Percentiles rank a stretch among this genome's conserved stretches.
Conservation (phyloP, 2,113 vertebrate species). For the Charadrius vociferus region DNA sequence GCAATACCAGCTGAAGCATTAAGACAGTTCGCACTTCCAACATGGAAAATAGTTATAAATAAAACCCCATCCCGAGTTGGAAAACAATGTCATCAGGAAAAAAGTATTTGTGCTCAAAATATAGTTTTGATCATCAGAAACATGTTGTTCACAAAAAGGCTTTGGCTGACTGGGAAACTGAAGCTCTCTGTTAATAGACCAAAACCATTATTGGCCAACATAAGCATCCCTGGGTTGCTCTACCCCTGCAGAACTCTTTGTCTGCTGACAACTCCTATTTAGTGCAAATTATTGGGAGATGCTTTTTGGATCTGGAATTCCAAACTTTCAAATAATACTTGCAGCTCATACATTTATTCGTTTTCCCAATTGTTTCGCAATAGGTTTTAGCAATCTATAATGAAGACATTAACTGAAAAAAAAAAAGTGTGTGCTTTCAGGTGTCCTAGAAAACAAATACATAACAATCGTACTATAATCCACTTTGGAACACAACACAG, state of each 20-base stretch:
- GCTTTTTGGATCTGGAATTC: neutral
- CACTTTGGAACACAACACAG: neutral
- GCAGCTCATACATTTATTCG: neutral
- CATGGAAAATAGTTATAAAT: neutral
- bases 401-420: neutral
- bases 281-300: neutral
- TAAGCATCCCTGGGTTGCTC: neutral
- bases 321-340: neutral
- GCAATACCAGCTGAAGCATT: neutral
- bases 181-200: neutral
- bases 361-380: neutral
- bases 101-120: neutral
- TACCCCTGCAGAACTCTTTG: neutral
- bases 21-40: neutral
- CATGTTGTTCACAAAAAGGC: neutral
- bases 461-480: neutral
- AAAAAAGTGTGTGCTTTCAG: neutral
- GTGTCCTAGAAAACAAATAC: neutral
- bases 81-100: neutral
- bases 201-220: neutral
- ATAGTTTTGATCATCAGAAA: neutral
- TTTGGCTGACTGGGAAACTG: neutral
- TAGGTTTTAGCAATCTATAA: neutral
- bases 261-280: neutral
- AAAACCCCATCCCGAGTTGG: neutral